Evolutionary conservation across 2,888 invertebrate genomes (phyloP).

Genomic region (Marasmarcha lunaedactyla): DNA sequence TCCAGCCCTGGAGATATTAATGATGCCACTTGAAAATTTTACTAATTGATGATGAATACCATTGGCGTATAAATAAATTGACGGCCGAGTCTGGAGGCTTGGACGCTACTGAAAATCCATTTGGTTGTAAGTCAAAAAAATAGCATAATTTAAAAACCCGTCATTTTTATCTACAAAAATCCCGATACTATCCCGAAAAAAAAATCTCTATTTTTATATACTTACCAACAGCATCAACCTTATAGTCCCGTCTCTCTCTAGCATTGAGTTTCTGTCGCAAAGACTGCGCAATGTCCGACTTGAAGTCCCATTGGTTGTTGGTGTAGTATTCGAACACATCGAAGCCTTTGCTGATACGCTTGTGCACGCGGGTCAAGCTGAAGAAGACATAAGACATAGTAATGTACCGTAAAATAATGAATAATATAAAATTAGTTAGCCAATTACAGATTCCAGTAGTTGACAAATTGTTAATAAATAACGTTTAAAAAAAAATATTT

Average conservation of each 20-base stretch:
- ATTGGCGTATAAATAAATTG: background rate
- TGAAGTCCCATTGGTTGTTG: slow-evolving; percentile 91
- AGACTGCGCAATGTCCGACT: slow-evolving; percentile 73
- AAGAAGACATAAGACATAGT: slow-evolving; percentile 19
- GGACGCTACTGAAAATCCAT: too few species aligned
- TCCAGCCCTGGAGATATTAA: slow-evolving; percentile 71
- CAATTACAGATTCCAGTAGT: too few species aligned
- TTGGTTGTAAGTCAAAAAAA: too few species aligned
- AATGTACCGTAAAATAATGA: background rate
- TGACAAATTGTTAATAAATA: too few species aligned
- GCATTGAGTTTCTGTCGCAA: slow-evolving; percentile 73
- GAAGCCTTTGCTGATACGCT: slow-evolving; percentile 86
- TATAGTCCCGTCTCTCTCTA: slow-evolving; percentile 74
- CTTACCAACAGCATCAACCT: slow-evolving; percentile 75
- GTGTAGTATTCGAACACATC: slow-evolving; percentile 94
- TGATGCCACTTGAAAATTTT: too few species aligned
- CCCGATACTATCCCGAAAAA: too few species aligned
- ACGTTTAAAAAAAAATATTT: too few species aligned
- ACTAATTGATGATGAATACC: background rate
- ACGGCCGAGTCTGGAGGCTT: too few species aligned
- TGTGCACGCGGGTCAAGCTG: slow-evolving; percentile 86
- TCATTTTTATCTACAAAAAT: too few species aligned
- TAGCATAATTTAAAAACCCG: too few species aligned
- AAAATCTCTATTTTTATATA: too few species aligned
- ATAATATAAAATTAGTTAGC: too few species aligned